Conservation (phyloP, 2,797 vertebrate genomes). For the Pseudochirops cupreus region DNA sequence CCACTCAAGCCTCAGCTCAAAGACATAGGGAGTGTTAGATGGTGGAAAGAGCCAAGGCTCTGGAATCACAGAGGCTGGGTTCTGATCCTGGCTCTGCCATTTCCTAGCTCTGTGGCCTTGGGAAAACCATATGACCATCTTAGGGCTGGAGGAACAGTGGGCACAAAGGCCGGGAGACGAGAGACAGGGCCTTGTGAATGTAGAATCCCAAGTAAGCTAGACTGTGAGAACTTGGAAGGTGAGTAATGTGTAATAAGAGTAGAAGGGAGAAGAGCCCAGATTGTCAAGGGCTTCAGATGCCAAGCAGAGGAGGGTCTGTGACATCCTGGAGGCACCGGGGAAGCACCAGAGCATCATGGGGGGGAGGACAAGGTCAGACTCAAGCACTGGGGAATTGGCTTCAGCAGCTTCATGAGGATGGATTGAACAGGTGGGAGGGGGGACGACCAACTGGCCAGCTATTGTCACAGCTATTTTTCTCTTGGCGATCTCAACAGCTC, state of each 20-base stretch:
- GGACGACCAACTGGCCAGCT: neutral
- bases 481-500: neutral
- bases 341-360: neutral
- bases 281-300: neutral
- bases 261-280: neutral
- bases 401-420: neutral
- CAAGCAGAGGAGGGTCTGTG: neutral
- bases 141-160: neutral
- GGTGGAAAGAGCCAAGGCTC: neutral
- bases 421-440: neutral
- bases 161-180: neutral
- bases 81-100: neutral
- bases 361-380: neutral
- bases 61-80: neutral
- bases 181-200: neutral
- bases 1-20: neutral
- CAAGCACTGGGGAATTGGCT: neutral
- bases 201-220: neutral
- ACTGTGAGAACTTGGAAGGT: neutral
- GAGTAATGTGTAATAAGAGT: neutral
- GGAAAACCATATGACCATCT: neutral
- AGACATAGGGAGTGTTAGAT: neutral
- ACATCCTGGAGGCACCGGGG: neutral
- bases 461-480: neutral
- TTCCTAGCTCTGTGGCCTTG: neutral